Conservation (phyloP, 2,113 vertebrate genomes). For the Azemiops feae region DNA sequence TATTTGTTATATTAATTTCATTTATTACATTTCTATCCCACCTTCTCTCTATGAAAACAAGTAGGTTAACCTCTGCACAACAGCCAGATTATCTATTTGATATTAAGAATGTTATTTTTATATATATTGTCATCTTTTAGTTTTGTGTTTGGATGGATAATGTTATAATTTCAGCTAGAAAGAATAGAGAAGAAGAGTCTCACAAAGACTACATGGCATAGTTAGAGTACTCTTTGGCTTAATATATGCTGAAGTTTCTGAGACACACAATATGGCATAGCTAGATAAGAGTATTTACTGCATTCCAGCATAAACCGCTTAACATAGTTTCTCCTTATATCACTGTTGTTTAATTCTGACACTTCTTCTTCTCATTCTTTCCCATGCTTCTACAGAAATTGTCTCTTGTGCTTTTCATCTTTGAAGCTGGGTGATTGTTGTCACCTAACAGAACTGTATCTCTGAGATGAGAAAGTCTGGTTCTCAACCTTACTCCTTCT, state of each 20-base stretch:
- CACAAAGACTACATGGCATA: neutral
- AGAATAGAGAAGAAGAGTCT: neutral
- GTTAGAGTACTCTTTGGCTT: neutral
- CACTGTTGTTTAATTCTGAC: neutral
- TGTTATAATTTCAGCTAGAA: neutral
- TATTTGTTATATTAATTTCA: neutral
- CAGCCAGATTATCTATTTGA: neutral
- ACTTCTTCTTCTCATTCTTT: neutral
- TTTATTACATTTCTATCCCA: neutral
- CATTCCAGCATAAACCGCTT: neutral
- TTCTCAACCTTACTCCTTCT: neutral
- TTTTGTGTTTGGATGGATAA: neutral
- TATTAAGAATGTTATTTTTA: neutral
- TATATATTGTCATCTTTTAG: neutral
- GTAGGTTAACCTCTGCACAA: neutral
- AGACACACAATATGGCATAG: neutral
- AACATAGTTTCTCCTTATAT: neutral
- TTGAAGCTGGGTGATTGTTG: neutral
- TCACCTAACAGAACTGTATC: neutral
- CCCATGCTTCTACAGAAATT: neutral
- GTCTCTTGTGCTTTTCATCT: neutral
- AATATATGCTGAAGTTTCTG: neutral
- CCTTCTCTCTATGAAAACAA: neutral
- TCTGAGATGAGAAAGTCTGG: neutral
- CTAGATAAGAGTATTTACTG: neutral